Conservation (phyloP, 2,113 vertebrate genomes). For the Brienomyrus longianalis region DNA sequence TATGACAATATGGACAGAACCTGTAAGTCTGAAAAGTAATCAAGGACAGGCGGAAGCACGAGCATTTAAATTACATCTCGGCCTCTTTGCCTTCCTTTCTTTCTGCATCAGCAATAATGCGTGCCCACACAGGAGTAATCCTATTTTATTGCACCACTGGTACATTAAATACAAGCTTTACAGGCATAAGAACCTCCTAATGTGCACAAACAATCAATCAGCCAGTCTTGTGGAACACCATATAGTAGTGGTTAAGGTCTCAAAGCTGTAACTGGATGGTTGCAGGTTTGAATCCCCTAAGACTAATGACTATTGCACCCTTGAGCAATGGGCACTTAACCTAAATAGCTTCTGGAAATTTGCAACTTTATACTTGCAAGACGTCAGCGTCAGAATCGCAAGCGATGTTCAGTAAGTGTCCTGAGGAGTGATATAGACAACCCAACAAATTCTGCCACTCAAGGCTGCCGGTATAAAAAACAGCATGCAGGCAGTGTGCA, state of each 20-base stretch:
- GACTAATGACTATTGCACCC: background rate
- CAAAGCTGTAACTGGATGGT: background rate
- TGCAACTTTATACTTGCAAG: background rate
- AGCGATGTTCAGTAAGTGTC: background rate
- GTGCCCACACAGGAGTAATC: background rate
- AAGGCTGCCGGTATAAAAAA: background rate
- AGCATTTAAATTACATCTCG: background rate
- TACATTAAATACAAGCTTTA: slow-evolving; percentile 13
- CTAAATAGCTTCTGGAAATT: background rate
- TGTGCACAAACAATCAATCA: slow-evolving; percentile 17
- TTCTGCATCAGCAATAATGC: slow-evolving; percentile 9
- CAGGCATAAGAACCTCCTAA: slow-evolving; percentile 12
- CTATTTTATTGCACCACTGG: slow-evolving; percentile 10
- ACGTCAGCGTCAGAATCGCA: background rate
- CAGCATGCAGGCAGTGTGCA: background rate
- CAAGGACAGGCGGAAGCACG: slow-evolving; percentile 12
- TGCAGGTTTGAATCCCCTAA: slow-evolving; percentile 6
- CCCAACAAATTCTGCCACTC: background rate
- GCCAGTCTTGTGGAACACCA: background rate
- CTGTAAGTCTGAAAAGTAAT: slow-evolving; percentile 10
- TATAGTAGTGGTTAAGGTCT: background rate
- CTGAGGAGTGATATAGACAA: background rate
- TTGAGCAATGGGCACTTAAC: slow-evolving; percentile 4
- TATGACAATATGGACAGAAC: slow-evolving; percentile 24
- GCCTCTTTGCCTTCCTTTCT: background rate